These are phyloP conservation scores for Temnothorax unifasciatus DNA, from an alignment of 2,888 invertebrate genomes.

Conservation along the genomic window DNA sequence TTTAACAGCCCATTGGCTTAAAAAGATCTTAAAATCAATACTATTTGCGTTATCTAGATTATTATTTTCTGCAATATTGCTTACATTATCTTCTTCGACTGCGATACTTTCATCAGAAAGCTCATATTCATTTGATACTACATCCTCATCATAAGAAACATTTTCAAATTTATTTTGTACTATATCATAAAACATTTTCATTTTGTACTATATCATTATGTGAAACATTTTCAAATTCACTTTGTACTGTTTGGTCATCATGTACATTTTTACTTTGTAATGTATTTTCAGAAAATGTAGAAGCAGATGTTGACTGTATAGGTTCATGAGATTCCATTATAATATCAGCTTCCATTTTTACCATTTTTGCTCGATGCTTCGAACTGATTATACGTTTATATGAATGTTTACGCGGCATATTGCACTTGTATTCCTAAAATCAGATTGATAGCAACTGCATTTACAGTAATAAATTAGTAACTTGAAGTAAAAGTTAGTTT, in stretches of 20 bases:
- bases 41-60: too few species aligned
- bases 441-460: not conserved
- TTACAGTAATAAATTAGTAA: not conserved
- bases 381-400: not conserved
- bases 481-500: not conserved
- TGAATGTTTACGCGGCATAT: not conserved
- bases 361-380: not conserved
- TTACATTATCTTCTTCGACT: too few species aligned
- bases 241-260: not conserved
- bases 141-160: too few species aligned
- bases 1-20: not conserved
- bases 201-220: not conserved
- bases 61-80: too few species aligned
- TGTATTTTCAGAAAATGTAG: not conserved
- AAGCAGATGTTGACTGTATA: not conserved
- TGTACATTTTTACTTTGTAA: not conserved
- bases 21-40: conserved; percentile 18
- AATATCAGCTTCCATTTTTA: not conserved
- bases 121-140: too few species aligned
- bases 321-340: not conserved
- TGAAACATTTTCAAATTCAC: not conserved
- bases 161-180: too few species aligned
- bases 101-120: too few species aligned
- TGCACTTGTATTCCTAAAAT: not conserved
- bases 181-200: too few species aligned